Base-by-base conservation (phyloP, 30 jellyfish, hydroid and myxozoan genomes). In the Turritopsis rubra region DNA sequence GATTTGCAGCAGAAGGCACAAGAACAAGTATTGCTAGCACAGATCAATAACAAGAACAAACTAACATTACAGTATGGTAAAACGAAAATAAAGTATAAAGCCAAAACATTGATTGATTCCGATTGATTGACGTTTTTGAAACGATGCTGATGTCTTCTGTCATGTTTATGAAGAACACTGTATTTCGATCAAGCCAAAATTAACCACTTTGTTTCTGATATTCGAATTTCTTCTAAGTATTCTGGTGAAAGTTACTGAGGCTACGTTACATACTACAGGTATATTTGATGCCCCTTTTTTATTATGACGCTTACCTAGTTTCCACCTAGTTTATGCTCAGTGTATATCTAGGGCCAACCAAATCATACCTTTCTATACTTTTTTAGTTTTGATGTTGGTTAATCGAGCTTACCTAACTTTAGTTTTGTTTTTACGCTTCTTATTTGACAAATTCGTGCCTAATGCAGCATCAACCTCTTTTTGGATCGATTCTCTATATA, bases 391-490 rank as follows among this genome's bases (percentile, higher is more conserved):
- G 52, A 89, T n/a, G 53, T 85, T 72, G 19, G 96, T 94, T 54
- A 94, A 71, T 60, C 99, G 90, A 7, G 97, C 66, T 78, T 94
- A 89, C 66, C 99, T 54, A 41, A 31, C 52, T 60, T 84, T 91
- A 71, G 19, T 60, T 19, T n/a, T 81, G 27, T 81, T 85, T 54
- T 80, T 78, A 21, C 31, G 52, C 18, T 65, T 71, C 52, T 75
- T 76, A 5, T 81, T n/a, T 13, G 87, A 82, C 28, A 83, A 80
- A 19, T 72, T 73, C 16, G 20, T 73, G 26, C 97, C 99, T 20
- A 77, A 72, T 23, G 95, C 88, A 20, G 52, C 25, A 27, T 83
- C 94, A 41, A 94, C 80, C 52, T 94, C 99, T 65, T 68, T 73
- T 28, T 73, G 87, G 41, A 88, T 25, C 25, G 73, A 88, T 1